phyloP scores from a whole-genome alignment of 2,113 vertebrate genomes.

The Mormyrus iriodes region DNA sequence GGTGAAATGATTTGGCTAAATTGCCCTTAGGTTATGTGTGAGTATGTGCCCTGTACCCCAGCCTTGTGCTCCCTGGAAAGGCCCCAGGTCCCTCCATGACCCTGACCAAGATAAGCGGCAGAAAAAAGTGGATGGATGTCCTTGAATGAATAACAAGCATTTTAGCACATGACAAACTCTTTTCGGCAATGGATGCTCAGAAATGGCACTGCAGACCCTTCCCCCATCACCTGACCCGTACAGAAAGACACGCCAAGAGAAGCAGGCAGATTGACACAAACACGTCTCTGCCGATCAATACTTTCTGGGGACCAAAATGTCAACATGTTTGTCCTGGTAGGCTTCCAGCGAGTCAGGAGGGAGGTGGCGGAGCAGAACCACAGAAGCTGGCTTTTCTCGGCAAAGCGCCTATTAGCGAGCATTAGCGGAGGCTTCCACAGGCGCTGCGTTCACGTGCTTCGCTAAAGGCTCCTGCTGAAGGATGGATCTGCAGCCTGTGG shows the following conservation, averaged over 20 bases:
- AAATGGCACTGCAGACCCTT: not conserved
- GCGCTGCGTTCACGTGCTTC: not conserved
- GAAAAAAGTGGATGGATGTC: not conserved
- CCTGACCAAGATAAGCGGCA: not conserved
- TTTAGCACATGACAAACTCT: not conserved
- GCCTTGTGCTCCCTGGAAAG: not conserved
- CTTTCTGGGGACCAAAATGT: not conserved
- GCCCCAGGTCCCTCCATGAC: not conserved
- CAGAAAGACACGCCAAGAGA: not conserved
- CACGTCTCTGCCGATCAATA: conserved; percentile 36
- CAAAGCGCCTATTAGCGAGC: not conserved
- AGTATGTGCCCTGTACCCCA: not conserved
- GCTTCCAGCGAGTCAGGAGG: not conserved
- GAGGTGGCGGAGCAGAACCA: not conserved
- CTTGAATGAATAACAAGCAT: not conserved
- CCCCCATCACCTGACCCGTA: not conserved
- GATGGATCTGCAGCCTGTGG: conserved; percentile 16
- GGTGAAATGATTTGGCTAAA: not conserved
- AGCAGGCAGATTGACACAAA: not conserved
- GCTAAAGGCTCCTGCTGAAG: conserved; percentile 31
- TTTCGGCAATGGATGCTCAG: not conserved
- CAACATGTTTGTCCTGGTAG: conserved; percentile 36
- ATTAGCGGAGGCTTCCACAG: not conserved
- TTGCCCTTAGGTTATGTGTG: not conserved
- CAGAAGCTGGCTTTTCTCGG: not conserved